Percentiles rank a stretch among this genome's conserved stretches.
These are phyloP conservation scores for Psittacula echo DNA, from an alignment of 2,797 vertebrate species.

Conservation along the genomic window DNA sequence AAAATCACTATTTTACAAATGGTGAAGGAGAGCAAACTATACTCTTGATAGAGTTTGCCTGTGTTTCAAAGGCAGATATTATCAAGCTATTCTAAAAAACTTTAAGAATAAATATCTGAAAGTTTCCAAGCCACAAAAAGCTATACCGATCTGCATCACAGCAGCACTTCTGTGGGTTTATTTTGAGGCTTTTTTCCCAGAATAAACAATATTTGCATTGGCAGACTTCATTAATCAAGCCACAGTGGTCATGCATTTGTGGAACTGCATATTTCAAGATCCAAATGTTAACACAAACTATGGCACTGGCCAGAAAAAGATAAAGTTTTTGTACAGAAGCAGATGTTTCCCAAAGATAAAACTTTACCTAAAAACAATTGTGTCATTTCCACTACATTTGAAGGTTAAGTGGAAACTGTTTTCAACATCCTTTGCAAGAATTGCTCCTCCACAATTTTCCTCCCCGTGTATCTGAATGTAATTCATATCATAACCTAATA, in stretches of 20 bases:
- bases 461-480: slow-evolving; percentile 62
- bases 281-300: neutral
- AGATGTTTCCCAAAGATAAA: slow-evolving; percentile 49
- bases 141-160: neutral
- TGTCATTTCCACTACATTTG: slow-evolving; percentile 18
- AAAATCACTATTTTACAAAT: neutral
- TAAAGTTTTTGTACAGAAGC: neutral
- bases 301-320: neutral
- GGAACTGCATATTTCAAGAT: neutral
- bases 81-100: neutral
- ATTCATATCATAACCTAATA: slow-evolving; percentile 74
- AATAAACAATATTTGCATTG: neutral
- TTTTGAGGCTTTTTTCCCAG: neutral
- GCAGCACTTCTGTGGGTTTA: neutral
- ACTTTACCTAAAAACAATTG: neutral
- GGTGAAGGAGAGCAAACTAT: neutral
- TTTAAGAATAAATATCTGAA: neutral
- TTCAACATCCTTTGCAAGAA: slow-evolving; percentile 37
- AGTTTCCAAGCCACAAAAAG: neutral
- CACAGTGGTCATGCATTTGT: neutral
- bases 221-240: neutral
- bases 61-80: neutral
- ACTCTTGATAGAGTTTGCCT: neutral
- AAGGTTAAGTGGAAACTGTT: slow-evolving; percentile 50
- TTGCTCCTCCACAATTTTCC: slow-evolving; percentile 25